Conservation (phyloP, 2,888 invertebrate genomes). For the Lymantria dispar region DNA sequence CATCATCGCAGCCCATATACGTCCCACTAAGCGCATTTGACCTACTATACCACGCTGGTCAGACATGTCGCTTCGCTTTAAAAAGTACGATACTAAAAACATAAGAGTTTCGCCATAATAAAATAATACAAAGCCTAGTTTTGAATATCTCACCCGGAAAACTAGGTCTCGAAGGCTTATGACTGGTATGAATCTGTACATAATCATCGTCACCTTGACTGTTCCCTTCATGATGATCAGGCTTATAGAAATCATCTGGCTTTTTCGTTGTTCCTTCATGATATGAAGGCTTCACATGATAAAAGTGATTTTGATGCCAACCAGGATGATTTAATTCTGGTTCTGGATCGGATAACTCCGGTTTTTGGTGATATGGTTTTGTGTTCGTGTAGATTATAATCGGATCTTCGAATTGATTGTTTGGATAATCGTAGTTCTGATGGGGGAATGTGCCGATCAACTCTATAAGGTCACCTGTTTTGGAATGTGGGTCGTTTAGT, state of each 20-base stretch:
- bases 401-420: slow-evolving; percentile 73
- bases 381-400: slow-evolving; percentile 76
- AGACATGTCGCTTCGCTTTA: too few relatives aligned
- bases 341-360: slow-evolving; percentile 45
- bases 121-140: slow-evolving; percentile 28
- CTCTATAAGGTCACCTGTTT: slow-evolving; percentile 78
- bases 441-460: slow-evolving; percentile 77
- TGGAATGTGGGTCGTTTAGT: slow-evolving; percentile 32
- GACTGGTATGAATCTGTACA: slow-evolving; percentile 64
- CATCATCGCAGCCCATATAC: too few relatives aligned
- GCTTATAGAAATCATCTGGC: slow-evolving; percentile 57
- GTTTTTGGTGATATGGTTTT: slow-evolving; percentile 53
- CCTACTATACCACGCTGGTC: too few relatives aligned
- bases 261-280: slow-evolving; percentile 64
- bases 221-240: slow-evolving; percentile 42
- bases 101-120: slow-evolving; percentile 2
- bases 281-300: slow-evolving; percentile 77
- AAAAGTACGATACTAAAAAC: background rate
- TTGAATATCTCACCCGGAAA: slow-evolving; percentile 67
- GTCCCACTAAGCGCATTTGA: too few relatives aligned
- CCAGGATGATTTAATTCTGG: slow-evolving; percentile 43
- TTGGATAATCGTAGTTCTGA: slow-evolving; percentile 70
- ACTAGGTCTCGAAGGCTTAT: slow-evolving; percentile 65
- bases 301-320: slow-evolving; percentile 60
- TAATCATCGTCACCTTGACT: slow-evolving; percentile 70